A percentile compares a stretch with the other conserved stretches of the same genome.
Conservation (phyloP, 2,888 invertebrate genomes). For the Melieria crassipennis region DNA sequence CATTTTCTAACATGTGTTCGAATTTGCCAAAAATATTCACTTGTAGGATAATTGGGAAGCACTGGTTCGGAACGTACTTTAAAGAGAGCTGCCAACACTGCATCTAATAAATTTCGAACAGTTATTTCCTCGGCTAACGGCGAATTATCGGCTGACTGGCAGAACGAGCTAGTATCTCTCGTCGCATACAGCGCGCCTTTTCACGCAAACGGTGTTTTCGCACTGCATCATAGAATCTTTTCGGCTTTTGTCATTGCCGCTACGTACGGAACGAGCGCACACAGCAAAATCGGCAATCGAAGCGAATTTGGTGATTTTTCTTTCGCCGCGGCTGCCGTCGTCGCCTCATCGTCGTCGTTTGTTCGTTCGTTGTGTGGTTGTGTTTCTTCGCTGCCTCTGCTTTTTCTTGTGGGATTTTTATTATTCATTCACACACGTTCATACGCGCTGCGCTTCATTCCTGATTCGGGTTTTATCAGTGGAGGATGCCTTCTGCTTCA, state of each 20-base stretch:
- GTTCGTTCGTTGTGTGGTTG: constrained; percentile 17
- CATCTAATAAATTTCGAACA: too few relatives aligned
- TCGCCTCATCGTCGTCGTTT: neutral
- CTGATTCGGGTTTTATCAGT: constrained; percentile 55
- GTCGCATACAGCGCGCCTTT: neutral
- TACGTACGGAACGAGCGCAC: constrained; percentile 21
- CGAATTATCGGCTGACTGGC: too few relatives aligned
- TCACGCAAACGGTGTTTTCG: neutral
- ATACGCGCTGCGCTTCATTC: constrained; percentile 48
- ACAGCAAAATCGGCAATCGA: constrained; percentile 30
- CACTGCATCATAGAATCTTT: neutral
- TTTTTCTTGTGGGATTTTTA: constrained; percentile 28
- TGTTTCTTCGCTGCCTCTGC: constrained; percentile 18
- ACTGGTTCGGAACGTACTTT: too few relatives aligned
- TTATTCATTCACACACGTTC: constrained; percentile 20
- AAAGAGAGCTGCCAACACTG: too few relatives aligned
- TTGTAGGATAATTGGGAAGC: too few relatives aligned
- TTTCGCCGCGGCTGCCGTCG: constrained; percentile 24
- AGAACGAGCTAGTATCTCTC: too few relatives aligned
- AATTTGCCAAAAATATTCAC: too few relatives aligned
- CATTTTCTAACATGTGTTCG: too few relatives aligned
- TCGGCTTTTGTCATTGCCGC: neutral
- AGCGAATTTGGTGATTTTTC: constrained; percentile 44
- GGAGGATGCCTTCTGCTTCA: constrained; percentile 56
- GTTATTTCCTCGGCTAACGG: too few relatives aligned